phyloP scores from a whole-genome alignment of 2,888 invertebrate species.

The Cerastoderma edule region DNA sequence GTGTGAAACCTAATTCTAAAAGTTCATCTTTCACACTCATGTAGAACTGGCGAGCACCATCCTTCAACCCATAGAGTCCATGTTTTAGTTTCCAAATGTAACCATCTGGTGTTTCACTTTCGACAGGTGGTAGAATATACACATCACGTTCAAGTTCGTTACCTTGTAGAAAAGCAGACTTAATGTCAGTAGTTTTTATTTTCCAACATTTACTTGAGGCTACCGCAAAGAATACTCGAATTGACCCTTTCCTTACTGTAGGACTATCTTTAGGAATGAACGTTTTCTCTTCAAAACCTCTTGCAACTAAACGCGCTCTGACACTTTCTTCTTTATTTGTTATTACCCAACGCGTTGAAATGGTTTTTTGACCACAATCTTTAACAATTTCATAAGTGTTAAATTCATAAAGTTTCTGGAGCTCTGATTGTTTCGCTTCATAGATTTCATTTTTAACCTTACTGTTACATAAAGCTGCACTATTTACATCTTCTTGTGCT shows the following conservation, averaged over 20 bases:
- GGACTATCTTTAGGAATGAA: slow-evolving; percentile 35
- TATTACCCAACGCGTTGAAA: slow-evolving; percentile 40
- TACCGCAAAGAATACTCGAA: slow-evolving; percentile 41
- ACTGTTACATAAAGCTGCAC: too few species aligned
- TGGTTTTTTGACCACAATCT: slow-evolving; percentile 20
- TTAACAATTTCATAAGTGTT: slow-evolving; percentile 41
- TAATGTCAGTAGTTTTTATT: slow-evolving; percentile 60
- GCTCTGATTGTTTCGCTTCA: slow-evolving; percentile 38
- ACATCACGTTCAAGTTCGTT: slow-evolving; percentile 46
- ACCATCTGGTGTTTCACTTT: slow-evolving; percentile 26
- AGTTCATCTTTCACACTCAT: slow-evolving; percentile 49
- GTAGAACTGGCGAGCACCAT: slow-evolving; percentile 58
- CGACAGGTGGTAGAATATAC: slow-evolving; percentile 47
- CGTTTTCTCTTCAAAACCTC: slow-evolving; percentile 30
- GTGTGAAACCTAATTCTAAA: slow-evolving; percentile 38
- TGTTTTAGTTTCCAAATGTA: slow-evolving; percentile 56
- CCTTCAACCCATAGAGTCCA: slow-evolving; percentile 57
- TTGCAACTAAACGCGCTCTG: slow-evolving; percentile 22
- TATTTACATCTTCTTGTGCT: too few species aligned
- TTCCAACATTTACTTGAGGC: slow-evolving; percentile 38
- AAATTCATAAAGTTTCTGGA: slow-evolving; percentile 36
- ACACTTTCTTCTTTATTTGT: slow-evolving; percentile 28
- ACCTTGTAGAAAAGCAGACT: slow-evolving; percentile 60
- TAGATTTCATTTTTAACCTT: slow-evolving; percentile 7
- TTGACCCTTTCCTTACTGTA: slow-evolving; percentile 39